Evolutionary conservation across 2,113 vertebrate species (phyloP).

Genomic region (Prinia subflava): DNA sequence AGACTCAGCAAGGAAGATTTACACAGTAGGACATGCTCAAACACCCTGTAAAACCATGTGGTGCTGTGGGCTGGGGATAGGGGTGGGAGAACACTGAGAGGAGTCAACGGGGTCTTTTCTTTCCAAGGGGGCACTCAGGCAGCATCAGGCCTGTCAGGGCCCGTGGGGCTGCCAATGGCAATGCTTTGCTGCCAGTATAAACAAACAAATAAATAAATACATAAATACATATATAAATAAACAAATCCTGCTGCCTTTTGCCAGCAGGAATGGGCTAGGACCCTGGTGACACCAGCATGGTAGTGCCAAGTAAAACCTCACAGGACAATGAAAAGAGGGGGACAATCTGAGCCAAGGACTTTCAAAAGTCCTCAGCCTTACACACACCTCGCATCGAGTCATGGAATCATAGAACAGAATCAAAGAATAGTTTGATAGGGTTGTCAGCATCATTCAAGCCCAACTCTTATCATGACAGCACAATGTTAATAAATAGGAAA

Average conservation of each 20-base stretch:
- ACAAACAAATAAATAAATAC: not conserved
- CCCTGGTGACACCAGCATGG: not conserved
- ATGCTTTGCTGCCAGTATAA: not conserved
- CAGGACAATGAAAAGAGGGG: not conserved
- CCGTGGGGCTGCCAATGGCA: not conserved
- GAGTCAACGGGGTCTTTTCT: not conserved
- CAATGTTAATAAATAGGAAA: not conserved
- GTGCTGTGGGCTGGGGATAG: fast-evolving
- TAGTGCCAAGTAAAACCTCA: not conserved
- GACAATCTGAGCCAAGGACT: not conserved
- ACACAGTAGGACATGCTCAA: not conserved
- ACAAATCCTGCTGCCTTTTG: not conserved
- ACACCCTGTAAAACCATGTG: not conserved
- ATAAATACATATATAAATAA: fast-evolving
- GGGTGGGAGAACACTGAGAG: not conserved
- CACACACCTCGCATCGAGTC: not conserved
- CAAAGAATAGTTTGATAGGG: not conserved
- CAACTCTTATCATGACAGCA: not conserved
- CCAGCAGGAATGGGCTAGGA: not conserved
- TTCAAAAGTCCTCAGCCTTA: not conserved
- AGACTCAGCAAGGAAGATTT: not conserved
- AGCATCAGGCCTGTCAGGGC: not conserved
- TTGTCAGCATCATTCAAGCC: not conserved
- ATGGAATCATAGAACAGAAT: not conserved
- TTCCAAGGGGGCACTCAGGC: not conserved